phyloP scores from a whole-genome alignment of 2,888 invertebrate genomes.

The Carpatolechia fugitivella region DNA sequence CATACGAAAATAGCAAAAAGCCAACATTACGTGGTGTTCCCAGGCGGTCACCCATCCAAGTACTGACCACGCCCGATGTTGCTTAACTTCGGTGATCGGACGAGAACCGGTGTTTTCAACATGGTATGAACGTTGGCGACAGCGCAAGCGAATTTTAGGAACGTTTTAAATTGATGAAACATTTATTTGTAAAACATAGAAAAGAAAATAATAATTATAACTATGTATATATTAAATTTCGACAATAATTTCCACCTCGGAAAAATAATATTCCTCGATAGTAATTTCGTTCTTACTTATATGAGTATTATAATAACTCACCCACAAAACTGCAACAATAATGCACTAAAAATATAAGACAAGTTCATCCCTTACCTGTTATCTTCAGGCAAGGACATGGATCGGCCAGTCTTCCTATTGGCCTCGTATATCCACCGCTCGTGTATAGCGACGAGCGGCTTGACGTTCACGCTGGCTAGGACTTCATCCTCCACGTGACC shows the following conservation, averaged over 20 bases:
- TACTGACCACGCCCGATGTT: conserved; percentile 57
- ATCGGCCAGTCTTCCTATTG: conserved; percentile 57
- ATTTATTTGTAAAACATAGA: too few relatives aligned
- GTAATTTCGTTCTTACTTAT: too few relatives aligned
- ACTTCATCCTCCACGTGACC: conserved; percentile 51
- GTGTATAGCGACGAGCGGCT: conserved; percentile 71
- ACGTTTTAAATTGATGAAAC: too few relatives aligned
- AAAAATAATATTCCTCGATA: too few relatives aligned
- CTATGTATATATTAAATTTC: too few relatives aligned
- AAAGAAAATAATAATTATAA: too few relatives aligned
- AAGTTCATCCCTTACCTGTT: conserved; percentile 44
- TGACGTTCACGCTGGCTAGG: conserved; percentile 59
- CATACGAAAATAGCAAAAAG: too few relatives aligned
- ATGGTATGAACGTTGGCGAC: conserved; percentile 56
- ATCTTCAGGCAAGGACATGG: conserved; percentile 65
- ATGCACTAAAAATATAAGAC: too few relatives aligned
- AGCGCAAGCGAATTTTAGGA: background rate
- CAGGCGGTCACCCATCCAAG: conserved; percentile 56
- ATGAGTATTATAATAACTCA: too few relatives aligned
- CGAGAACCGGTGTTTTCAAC: conserved; percentile 65
- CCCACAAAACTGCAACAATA: too few relatives aligned
- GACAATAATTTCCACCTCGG: too few relatives aligned
- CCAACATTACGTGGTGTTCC: conserved; percentile 27
- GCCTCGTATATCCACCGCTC: conserved; percentile 73
- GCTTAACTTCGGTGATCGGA: conserved; percentile 71